Base-by-base conservation (phyloP, 2,113 vertebrate species). In the Ameiurus melas region DNA sequence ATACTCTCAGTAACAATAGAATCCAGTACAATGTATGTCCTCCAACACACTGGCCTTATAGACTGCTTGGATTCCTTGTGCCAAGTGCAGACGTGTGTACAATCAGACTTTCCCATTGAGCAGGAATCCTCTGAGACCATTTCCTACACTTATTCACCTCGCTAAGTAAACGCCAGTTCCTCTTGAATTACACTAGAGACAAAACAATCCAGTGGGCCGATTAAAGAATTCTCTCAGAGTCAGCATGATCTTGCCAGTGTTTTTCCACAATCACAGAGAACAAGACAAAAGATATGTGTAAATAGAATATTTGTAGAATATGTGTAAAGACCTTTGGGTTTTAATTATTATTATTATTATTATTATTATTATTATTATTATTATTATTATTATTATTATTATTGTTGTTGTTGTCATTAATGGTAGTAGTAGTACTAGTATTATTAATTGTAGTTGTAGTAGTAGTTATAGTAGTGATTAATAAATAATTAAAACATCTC, bases 201-300 rank as follows among this genome's bases (percentile, higher is more conserved):
- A 91, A 92, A 88, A 93, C 92, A 92, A 95, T 94, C 92, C 90
- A 93, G 94, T 94, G 94, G 91, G 82, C 91, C 86, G 90, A 95
- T 94, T 93, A 95, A 93, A 93, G 92, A 92, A 57, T 93, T 94
- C 89, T 68, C 89, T 92, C 80, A 78, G 91, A 92, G 93, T 95
- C 94, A 94, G 93, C 94, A 94, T 89, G 93, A 94, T 94, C 90
- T 33, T 90, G 90, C 86, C 91, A 92, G 92, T 90, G 90, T 92
- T 93, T 92, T 90, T 91, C 92, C 25, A 85, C 85, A 90, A 94
- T 93, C 93, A 94, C 91, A 91, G 91, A 94, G 94, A 92, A 90
- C 92, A 93, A 94, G 93, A 91, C 92, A 94, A 94, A 95, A 95
- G 93, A 95, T 93, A 95, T 95, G 94, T 94, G 92, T 94, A 94